Base-by-base conservation (phyloP, 2,888 invertebrate species). In the Trichopoda pennipes region DNA sequence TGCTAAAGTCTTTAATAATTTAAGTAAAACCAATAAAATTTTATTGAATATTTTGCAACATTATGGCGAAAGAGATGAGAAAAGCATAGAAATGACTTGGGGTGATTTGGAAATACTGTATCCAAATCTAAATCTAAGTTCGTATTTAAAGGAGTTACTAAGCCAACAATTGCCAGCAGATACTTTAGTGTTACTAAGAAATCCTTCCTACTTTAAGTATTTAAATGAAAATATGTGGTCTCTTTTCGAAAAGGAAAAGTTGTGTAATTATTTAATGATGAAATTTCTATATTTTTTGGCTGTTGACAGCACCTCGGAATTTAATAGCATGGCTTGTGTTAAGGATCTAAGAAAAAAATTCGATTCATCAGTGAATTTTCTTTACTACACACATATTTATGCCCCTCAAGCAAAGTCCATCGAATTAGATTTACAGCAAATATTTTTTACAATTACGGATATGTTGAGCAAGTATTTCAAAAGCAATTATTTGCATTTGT, bases 241-340 rank as follows among this genome's bases (percentile, higher is more conserved):
- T 1, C 2, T 1, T n/a, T 44, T 58, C 1, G 14, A 44, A 17
- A 58, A 64, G 1, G 14, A 12, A 1, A 3, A 55, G 1, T n/a
- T 88, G 0, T 87, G 86, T 51, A 87, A 84, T 80, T 90, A 90
- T 38, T 77, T 90, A 17, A 89, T 90, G 90, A 28, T 87, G 0
- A 86, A 87, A n/a, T 88, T 89, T 7, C 49, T 86, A 0, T 6
- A 63, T 3, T 79, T 86, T 44, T 2, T 90, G 10, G 21, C 76
- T 4, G 12, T 58, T 1, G 86, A 88, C 14, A 78, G 83, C 6
- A 85, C 86, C 17, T 68, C 51, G 0, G 78, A 69, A 6, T 74
- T 56, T 3, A 76, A 80, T 0, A 38, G 74, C 12, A 83, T 87
- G 0, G 80, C 82, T 0, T 90, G 90, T 64, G 61, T 86, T 2